A percentile compares a stretch with the other conserved stretches of the same genome.
These are phyloP conservation scores for Haliclona indistincta DNA, from an alignment of 37 sponge, comb jelly and placozoan species.

Conservation along the genomic window DNA sequence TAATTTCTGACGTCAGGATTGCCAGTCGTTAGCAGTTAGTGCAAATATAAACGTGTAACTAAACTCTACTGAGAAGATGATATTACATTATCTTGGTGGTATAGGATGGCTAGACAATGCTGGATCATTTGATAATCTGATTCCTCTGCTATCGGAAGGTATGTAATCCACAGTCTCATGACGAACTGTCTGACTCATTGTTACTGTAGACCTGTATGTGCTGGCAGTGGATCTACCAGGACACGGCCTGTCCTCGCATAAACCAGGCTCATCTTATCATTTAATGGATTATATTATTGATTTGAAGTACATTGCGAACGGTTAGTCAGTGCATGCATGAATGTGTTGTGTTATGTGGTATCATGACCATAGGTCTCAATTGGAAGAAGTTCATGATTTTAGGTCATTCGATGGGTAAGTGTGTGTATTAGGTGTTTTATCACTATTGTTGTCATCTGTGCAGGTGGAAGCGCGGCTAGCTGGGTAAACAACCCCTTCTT, in stretches of 20 bases:
- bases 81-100: too few relatives aligned
- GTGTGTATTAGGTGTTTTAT: background rate
- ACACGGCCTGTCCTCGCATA: conserved; percentile 72
- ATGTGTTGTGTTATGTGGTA: background rate
- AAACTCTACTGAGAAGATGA: too few relatives aligned
- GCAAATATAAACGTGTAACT: too few relatives aligned
- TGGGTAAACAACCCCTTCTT: conserved; percentile 7
- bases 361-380: conserved; percentile 36
- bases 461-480: conserved; percentile 44
- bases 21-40: background rate
- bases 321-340: too few relatives aligned
- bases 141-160: conserved; percentile 60
- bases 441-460: background rate
- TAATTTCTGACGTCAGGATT: too few relatives aligned
- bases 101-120: conserved; percentile 86
- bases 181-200: too few relatives aligned
- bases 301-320: conserved; percentile 62
- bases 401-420: conserved; percentile 75
- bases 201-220: conserved; percentile 41
- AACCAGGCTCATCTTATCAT: conserved; percentile 49
- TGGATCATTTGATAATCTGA: too few relatives aligned
- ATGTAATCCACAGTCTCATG: background rate
- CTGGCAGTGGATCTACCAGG: conserved; percentile 80
- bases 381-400: conserved; percentile 63
- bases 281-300: conserved; percentile 50